Evolutionary conservation across 2,888 invertebrate species (phyloP).

Genomic region (Ectemnius cavifrons): DNA sequence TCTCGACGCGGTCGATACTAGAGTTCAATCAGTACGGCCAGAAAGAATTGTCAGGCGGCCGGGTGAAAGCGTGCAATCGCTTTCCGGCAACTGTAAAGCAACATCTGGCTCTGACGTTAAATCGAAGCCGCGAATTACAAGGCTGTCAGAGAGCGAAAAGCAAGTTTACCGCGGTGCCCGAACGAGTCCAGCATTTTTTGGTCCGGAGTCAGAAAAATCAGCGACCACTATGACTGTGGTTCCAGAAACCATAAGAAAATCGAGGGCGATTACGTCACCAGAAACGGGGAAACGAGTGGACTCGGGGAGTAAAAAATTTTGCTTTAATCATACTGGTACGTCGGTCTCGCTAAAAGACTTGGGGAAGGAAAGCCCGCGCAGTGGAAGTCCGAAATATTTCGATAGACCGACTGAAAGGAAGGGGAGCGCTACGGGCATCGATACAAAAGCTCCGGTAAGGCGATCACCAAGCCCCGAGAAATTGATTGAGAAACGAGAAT

Average conservation of each 20-base stretch:
- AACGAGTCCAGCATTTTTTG: conserved; percentile 12
- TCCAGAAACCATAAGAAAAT: not conserved
- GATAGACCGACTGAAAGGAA: conserved; percentile 26
- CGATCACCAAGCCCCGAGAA: not conserved
- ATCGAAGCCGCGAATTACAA: not conserved
- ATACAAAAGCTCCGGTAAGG: not conserved
- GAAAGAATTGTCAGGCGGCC: not conserved
- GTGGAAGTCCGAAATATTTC: conserved; percentile 22
- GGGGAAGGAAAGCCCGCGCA: not conserved
- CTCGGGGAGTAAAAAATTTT: no score
- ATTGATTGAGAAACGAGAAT: not conserved
- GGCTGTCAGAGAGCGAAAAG: not conserved
- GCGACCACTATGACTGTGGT: not conserved
- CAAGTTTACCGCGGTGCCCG: not conserved
- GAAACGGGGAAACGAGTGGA: not conserved
- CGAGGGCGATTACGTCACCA: not conserved
- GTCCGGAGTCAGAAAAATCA: conserved; percentile 18
- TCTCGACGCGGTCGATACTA: not conserved
- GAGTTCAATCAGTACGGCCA: not conserved
- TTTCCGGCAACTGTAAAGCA: not conserved
- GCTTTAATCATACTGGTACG: not conserved
- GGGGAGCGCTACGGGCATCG: conserved; percentile 12
- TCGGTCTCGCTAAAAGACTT: not conserved
- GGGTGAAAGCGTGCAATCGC: not conserved
- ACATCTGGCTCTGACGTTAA: not conserved